Evolutionary conservation across 2,888 invertebrate genomes (phyloP), one percentile per base, ranked within the genome.

Genomic region (Atethmia centrago): DNA sequence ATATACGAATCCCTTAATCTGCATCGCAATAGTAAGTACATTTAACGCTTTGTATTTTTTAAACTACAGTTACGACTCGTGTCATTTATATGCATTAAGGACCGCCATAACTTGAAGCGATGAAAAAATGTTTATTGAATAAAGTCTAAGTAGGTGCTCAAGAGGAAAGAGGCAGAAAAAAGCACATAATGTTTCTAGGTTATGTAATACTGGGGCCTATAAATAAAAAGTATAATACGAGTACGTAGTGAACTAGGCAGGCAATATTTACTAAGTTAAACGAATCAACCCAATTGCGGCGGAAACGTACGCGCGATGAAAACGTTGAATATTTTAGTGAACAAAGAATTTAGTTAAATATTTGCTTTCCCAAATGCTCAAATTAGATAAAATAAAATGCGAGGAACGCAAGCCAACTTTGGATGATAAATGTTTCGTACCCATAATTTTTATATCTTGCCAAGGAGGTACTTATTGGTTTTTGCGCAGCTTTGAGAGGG

Each of bases 1-100:
- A 85, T 88, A 83, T 86, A 85, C 84, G 85, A 83, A 86, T 85
- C 87, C 89, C 87, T 90, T 89, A 89, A 90, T 91, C 88, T 89
- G 84, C 88, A 87, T 88, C 78, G 88, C 84, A 87, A 88, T 83
- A 85, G 82, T 80, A 78, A 84, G 83, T 73, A 81, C 77, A 84
- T 87, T 86, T 83, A 80, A 83, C 66, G 74, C 72, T 85, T 82
- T 82, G 79, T 85, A 81, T 81, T 86, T 73, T 81, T 77, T 71
- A 77, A 78, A 72, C 77, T 75, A 80, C 62, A 69, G 73, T 77
- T 69, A 69, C 71, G 53, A 58, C 25, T 70, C 14, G 42, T 73
- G 69, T 80, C 70, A 82, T 82, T 63, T 73, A 77, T 64, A 80
- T 71, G 68, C 53, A 74, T 63, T 56, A 76, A 70, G 51, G 70